Base-by-base conservation (phyloP, 2,113 vertebrate species). In the Apeltes quadracus region DNA sequence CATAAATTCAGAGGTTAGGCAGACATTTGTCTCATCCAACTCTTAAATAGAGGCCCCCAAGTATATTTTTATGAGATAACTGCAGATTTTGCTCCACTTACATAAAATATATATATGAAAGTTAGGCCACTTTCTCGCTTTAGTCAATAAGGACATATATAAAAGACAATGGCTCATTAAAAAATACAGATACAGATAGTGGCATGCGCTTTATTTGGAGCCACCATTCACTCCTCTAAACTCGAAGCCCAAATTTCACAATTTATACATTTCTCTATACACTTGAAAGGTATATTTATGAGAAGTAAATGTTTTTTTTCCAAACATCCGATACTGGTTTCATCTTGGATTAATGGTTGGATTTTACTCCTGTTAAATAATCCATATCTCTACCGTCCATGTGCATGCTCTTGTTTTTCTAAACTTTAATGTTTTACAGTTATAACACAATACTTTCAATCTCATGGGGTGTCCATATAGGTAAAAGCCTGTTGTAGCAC, bases 1-100 rank as follows among this genome's bases (percentile, higher is more conserved):
- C 67, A 69, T 67, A 82, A 86, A 87, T 78, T 58, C 53, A 72
- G 82, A 67, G 61, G 76, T 78, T 79, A 79, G 72, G 59, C 72
- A 77, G 68, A 75, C 66, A 61, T 78, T 73, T 81, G 64, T 75
- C 76, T 72, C 32, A 72, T 76, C 48, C 61, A 72, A 75, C n/a
- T 39, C 34, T 71, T 69, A 13, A 54, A 32, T 68, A 70, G 59
- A 78, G 77, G 57, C 74, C 46, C 34, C 57, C 18, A 65, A 63
- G 32, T 83, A 81, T 81, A 69, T 80, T 64, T 89, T 83, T 76
- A 75, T 55, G 62, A 61, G 80, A 73, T 69, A 29, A 61, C 54
- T 34, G 27, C 61, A 81, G 38, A 38, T 78, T 78, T n/a, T 63
- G 4, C 23, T 72, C 38, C 32, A n/a, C 32, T 34, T 43, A 68